Evolutionary conservation across 2,113 vertebrate genomes (phyloP).

Genomic region (Hipposideros armiger): DNA sequence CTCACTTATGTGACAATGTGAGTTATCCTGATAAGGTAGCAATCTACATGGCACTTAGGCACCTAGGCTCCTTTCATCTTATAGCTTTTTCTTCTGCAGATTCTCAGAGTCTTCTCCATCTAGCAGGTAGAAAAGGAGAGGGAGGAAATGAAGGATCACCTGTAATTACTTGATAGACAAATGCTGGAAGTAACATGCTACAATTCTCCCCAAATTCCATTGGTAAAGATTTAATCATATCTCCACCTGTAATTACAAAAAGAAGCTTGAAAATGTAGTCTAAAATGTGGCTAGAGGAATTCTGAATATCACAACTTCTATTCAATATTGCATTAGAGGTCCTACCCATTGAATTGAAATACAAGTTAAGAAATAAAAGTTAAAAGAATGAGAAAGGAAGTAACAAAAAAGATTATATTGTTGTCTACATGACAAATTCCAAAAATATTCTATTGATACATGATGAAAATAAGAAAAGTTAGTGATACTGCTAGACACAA

Average conservation of each 20-base stretch:
- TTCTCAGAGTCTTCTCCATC: neutral
- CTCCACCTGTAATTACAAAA: neutral
- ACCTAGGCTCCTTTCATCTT: neutral
- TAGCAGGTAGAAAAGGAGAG: neutral
- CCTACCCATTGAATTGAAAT: neutral
- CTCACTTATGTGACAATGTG: neutral
- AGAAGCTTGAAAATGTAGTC: neutral
- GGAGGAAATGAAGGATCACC: neutral
- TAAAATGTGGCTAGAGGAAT: neutral
- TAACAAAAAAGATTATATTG: neutral
- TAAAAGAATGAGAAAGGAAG: neutral
- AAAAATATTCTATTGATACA: neutral
- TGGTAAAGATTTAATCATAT: neutral
- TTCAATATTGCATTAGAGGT: neutral
- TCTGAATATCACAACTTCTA: neutral
- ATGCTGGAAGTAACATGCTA: neutral
- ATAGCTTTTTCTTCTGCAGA: neutral
- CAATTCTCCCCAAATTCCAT: neutral
- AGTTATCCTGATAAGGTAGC: neutral
- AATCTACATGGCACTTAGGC: neutral
- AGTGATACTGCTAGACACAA: neutral
- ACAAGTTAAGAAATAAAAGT: neutral
- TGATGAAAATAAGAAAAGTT: neutral
- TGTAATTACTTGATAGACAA: neutral
- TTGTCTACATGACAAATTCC: neutral